phyloP scores from a whole-genome alignment of 2,113 vertebrate species.

The Nyctereutes procyonoides region DNA sequence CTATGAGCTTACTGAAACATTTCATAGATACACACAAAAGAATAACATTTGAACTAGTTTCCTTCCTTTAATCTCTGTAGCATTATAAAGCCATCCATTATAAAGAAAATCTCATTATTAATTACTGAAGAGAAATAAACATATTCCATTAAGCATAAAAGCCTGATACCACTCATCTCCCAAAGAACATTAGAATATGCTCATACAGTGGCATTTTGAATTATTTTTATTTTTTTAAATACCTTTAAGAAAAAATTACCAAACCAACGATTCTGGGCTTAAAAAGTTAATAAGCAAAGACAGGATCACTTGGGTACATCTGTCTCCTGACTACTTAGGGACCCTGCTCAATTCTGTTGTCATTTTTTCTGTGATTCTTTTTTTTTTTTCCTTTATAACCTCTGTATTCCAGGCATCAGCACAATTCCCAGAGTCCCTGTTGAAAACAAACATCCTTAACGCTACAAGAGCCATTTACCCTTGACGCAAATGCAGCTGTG shows the following conservation, averaged over 20 bases:
- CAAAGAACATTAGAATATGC: background rate
- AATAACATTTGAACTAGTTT: background rate
- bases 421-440: slow-evolving; percentile 43
- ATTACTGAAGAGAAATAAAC: background rate
- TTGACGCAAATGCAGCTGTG: background rate
- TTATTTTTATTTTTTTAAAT: background rate
- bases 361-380: background rate
- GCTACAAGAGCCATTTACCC: slow-evolving; percentile 2
- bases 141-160: background rate
- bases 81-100: background rate
- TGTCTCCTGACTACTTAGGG: background rate
- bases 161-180: background rate
- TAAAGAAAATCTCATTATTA: background rate
- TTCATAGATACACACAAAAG: background rate
- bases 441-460: slow-evolving; percentile 45
- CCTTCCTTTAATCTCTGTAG: background rate
- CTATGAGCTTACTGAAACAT: background rate
- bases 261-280: background rate
- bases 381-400: background rate
- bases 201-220: background rate
- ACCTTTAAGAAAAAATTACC: background rate
- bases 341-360: background rate
- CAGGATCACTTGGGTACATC: fast-evolving
- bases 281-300: background rate
- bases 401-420: background rate